These are phyloP conservation scores for Agapornis roseicollis DNA, from an alignment of 2,113 vertebrate genomes.

Conservation along the genomic window DNA sequence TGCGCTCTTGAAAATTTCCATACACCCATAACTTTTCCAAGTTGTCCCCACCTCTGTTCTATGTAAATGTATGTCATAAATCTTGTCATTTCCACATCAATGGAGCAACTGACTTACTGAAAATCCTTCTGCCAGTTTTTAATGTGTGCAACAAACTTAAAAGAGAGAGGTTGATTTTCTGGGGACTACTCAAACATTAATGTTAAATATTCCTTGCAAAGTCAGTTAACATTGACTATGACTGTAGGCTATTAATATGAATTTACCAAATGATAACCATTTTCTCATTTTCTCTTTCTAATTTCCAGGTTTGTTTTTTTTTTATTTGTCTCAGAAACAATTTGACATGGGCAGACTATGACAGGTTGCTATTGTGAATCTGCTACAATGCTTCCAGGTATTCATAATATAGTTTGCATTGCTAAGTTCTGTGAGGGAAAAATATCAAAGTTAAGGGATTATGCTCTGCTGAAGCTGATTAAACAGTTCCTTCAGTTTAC, in stretches of 20 bases:
- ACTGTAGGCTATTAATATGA: conserved; percentile 43
- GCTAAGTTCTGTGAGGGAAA: background rate
- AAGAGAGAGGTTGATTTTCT: background rate
- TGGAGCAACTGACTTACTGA: background rate
- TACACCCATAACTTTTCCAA: background rate
- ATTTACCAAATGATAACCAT: background rate
- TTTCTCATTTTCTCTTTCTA: background rate
- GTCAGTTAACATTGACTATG: background rate
- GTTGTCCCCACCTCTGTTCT: conserved; percentile 19
- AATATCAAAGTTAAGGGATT: background rate
- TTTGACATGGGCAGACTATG: background rate
- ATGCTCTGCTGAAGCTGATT: conserved; percentile 16
- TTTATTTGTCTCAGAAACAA: background rate
- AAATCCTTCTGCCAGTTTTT: conserved; percentile 24
- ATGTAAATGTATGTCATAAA: conserved; percentile 10
- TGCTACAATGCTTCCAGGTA: conserved; percentile 31
- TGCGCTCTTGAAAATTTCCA: background rate
- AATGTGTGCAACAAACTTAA: background rate
- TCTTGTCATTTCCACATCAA: conserved; percentile 38
- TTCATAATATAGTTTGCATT: background rate
- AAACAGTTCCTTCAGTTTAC: background rate
- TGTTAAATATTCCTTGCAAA: conserved; percentile 16
- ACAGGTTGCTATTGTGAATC: conserved; percentile 5
- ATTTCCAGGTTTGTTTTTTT: background rate
- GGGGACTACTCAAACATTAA: background rate